phyloP scores from a whole-genome alignment of 2,888 invertebrate species.

The Lasioglossum lativentre region DNA sequence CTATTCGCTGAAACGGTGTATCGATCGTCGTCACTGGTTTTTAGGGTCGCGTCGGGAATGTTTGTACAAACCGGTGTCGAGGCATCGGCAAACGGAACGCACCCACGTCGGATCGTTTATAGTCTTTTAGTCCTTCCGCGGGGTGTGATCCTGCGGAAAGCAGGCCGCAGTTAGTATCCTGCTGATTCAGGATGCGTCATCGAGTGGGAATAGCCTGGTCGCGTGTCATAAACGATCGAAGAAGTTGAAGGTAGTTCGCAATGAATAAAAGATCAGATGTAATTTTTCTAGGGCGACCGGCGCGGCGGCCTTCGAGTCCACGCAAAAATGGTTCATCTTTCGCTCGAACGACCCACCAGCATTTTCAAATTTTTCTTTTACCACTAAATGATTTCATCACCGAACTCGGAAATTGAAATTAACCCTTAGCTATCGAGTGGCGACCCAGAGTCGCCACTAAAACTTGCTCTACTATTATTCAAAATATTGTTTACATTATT shows the following conservation, averaged over 20 bases:
- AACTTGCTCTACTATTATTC: too few relatives aligned
- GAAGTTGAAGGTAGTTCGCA: conserved; percentile 13
- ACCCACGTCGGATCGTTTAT: conserved; percentile 19
- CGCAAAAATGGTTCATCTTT: neutral
- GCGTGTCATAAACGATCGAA: conserved; percentile 30
- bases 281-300: neutral
- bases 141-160: conserved; percentile 5
- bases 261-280: conserved; percentile 19
- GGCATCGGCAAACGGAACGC: conserved; percentile 57
- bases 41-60: conserved; percentile 36
- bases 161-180: neutral
- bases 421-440: too few relatives aligned
- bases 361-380: neutral
- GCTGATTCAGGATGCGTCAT: conserved; percentile 44
- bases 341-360: neutral
- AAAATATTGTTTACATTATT: too few relatives aligned
- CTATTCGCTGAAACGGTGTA: neutral
- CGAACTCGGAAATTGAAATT: neutral
- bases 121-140: conserved; percentile 17
- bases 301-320: neutral
- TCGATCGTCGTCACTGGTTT: conserved; percentile 39
- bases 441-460: too few relatives aligned
- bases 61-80: conserved; percentile 39
- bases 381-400: neutral
- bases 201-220: conserved; percentile 38